Percentiles rank a stretch among this genome's conserved stretches.
Evolutionary conservation across 2,113 vertebrate species (phyloP).

Genomic region (Illadopsis cleaveri): DNA sequence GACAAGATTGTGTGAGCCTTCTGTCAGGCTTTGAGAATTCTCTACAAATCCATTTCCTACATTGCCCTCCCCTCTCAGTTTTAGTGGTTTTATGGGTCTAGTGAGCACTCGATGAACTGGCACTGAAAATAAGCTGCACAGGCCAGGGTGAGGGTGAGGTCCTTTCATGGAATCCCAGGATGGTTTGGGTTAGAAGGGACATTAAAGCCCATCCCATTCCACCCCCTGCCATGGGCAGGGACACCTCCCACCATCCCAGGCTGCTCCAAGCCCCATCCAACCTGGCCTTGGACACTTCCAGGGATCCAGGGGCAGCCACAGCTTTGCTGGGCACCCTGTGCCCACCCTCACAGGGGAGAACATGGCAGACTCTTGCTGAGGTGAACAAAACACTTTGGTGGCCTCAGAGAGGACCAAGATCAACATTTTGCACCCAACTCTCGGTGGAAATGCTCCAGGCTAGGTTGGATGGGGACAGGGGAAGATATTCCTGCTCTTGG

Average conservation of each 20-base stretch:
- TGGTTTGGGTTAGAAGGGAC: not conserved
- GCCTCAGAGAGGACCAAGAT: not conserved
- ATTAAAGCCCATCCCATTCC: not conserved
- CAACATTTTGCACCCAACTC: not conserved
- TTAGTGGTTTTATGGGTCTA: not conserved
- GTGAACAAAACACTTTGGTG: not conserved
- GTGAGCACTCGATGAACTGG: accelerated
- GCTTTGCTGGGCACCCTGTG: accelerated
- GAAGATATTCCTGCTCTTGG: not conserved
- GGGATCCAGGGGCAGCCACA: not conserved
- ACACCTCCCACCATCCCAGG: accelerated
- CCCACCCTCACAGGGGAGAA: not conserved
- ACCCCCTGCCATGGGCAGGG: too few species aligned
- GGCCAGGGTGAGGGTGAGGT: not conserved
- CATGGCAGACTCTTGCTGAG: not conserved
- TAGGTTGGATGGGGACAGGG: not conserved
- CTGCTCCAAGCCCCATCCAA: accelerated
- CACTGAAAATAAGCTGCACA: not conserved
- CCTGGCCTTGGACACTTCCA: not conserved
- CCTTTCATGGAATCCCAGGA: not conserved
- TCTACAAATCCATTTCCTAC: too few species aligned
- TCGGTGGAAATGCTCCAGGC: not conserved
- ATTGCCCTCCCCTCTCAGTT: not conserved
- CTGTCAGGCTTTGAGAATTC: too few species aligned
- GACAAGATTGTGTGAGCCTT: too few species aligned